A percentile compares a stretch with the other conserved stretches of the same genome.
Conservation (phyloP, 2,797 vertebrate species). For the Hephaestus fuliginosus region DNA sequence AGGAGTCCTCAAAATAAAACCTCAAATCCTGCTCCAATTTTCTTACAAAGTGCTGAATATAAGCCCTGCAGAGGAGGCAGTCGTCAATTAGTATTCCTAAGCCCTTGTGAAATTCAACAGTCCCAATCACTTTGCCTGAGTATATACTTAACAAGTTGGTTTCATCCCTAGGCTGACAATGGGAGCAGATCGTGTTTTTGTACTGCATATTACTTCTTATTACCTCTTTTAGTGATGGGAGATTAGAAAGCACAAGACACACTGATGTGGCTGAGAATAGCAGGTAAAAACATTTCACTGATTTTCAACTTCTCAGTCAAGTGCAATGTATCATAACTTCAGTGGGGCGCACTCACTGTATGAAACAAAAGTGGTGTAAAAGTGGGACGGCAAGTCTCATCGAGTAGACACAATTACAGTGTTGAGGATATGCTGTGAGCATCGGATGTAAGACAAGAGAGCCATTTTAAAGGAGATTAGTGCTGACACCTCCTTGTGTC, state of each 20-base stretch:
- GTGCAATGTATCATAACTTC: conserved; percentile 72
- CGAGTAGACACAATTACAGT: conserved; percentile 83
- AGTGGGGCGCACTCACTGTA: conserved; percentile 57
- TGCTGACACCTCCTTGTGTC: conserved; percentile 85
- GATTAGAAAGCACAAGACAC: conserved; percentile 74
- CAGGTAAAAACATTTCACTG: conserved; percentile 71
- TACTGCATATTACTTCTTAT: conserved; percentile 73
- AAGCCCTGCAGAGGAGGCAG: conserved; percentile 43
- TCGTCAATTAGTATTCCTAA: conserved; percentile 55
- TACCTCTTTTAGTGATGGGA: conserved; percentile 63
- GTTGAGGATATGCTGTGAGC: conserved; percentile 72
- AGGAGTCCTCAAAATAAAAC: conserved; percentile 57
- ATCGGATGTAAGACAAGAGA: conserved; percentile 83
- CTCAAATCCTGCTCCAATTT: conserved; percentile 45
- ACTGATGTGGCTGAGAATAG: conserved; percentile 72
- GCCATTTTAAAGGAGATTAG: conserved; percentile 86
- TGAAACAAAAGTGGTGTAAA: conserved; percentile 74
- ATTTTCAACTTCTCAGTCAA: conserved; percentile 75
- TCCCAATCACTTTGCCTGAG: conserved; percentile 59
- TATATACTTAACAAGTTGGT: conserved; percentile 57
- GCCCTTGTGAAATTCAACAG: conserved; percentile 53
- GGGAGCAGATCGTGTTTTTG: conserved; percentile 62
- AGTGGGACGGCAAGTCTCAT: conserved; percentile 76
- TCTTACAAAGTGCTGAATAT: conserved; percentile 31
- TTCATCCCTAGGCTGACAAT: conserved; percentile 66